These are phyloP conservation scores for Streptopelia turtur DNA, from an alignment of 2,797 vertebrate genomes.

Conservation along the genomic window DNA sequence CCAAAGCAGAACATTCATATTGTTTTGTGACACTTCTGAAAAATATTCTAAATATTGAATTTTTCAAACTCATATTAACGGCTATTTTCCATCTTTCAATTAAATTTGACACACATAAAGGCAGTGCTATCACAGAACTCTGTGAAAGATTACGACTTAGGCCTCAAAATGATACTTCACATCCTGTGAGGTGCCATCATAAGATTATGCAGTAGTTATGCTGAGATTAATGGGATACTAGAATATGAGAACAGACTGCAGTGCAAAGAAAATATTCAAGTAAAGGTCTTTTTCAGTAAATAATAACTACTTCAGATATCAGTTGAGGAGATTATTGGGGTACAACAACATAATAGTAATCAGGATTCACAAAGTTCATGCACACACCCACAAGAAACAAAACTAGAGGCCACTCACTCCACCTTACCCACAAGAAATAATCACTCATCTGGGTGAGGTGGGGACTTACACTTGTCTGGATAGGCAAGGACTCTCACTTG, in stretches of 20 bases:
- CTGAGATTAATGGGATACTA: background rate
- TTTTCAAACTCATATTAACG: background rate
- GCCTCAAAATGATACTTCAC: background rate
- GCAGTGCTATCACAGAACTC: background rate
- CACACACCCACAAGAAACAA: too few relatives aligned
- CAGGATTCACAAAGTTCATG: too few relatives aligned
- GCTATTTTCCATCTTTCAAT: background rate
- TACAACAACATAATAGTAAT: too few relatives aligned
- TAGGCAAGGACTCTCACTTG: too few relatives aligned
- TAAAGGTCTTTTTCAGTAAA: background rate
- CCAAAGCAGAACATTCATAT: background rate
- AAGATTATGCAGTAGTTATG: background rate
- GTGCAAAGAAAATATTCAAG: accelerated
- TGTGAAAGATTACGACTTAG: background rate
- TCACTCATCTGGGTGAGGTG: too few relatives aligned
- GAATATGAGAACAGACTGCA: background rate
- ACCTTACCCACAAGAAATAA: too few relatives aligned
- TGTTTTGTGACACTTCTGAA: background rate
- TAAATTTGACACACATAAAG: background rate
- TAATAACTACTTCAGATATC: background rate
- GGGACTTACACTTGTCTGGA: too few relatives aligned
- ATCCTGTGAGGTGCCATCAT: background rate
- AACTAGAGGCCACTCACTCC: too few relatives aligned
- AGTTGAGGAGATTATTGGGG: too few relatives aligned
- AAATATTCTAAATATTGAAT: background rate